A percentile compares a stretch with the other conserved stretches of the same genome.
Evolutionary conservation across 64 coral and sea anemone species (phyloP).

Genomic region (Orbicella faveolata): DNA sequence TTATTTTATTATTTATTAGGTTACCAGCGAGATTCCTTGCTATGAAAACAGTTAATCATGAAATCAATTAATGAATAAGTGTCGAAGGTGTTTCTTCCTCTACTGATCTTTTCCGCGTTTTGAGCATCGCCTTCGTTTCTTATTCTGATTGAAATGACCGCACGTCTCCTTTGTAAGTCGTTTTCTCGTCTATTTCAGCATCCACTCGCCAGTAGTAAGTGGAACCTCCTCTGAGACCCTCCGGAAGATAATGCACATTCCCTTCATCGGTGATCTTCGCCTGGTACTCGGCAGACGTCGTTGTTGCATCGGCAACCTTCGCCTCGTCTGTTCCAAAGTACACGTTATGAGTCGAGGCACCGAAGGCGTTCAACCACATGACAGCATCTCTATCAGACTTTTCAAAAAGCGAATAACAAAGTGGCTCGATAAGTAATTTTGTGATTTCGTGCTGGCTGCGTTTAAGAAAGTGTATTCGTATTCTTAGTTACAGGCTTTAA

Average conservation of each 20-base stretch:
- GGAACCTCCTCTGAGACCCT: conserved; percentile 12
- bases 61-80: too few relatives aligned
- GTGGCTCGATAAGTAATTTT: too few relatives aligned
- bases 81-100: background rate
- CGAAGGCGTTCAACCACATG: conserved; percentile 81
- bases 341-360: conserved; percentile 35
- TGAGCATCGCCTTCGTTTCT: background rate
- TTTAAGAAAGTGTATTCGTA: too few relatives aligned
- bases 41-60: too few relatives aligned
- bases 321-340: conserved; percentile 49
- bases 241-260: conserved; percentile 54
- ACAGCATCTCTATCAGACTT: conserved; percentile 45
- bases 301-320: conserved; percentile 37
- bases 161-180: conserved; percentile 51
- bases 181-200: conserved; percentile 43
- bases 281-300: conserved; percentile 32
- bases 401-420: background rate
- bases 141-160: conserved; percentile 41
- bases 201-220: conserved; percentile 73
- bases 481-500: too few relatives aligned
- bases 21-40: too few relatives aligned
- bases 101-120: background rate
- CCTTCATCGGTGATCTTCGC: conserved; percentile 10
- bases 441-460: too few relatives aligned
- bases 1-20: too few relatives aligned